phyloP scores from a whole-genome alignment of 2,888 invertebrate species.

The Hirtodrosophila cameraria region DNA sequence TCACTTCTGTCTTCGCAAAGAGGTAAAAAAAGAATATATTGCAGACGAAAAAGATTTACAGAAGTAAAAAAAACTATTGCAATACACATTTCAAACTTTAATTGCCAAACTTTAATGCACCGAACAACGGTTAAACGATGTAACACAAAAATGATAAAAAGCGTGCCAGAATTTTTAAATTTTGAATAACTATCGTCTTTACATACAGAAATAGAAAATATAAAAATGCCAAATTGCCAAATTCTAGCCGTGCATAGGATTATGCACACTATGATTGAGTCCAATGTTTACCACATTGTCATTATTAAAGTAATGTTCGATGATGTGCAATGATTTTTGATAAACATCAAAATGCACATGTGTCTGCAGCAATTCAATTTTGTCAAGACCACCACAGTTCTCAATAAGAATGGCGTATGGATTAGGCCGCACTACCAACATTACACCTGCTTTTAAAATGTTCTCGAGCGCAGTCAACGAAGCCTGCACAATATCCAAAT shows the following conservation, averaged over 20 bases:
- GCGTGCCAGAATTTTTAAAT: too few species aligned
- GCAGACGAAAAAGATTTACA: too few species aligned
- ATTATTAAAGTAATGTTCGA: constrained; percentile 97
- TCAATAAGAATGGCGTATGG: constrained; percentile 96
- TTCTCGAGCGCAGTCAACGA: constrained; percentile 98
- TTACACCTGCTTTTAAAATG: constrained; percentile 95
- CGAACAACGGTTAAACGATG: too few species aligned
- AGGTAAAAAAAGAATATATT: too few species aligned
- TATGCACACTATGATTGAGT: constrained; percentile 14
- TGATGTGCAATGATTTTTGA: constrained; percentile 98
- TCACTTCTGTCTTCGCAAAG: too few species aligned
- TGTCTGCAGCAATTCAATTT: constrained; percentile 98
- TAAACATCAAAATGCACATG: constrained; percentile 99
- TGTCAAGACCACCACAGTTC: constrained; percentile 98
- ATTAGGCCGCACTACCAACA: constrained; percentile 91
- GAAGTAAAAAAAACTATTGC: too few species aligned
- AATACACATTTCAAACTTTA: too few species aligned
- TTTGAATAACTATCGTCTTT: too few species aligned
- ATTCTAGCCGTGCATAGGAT: constrained; percentile 26
- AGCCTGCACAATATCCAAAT: constrained; percentile 97
- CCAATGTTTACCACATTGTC: constrained; percentile 86
- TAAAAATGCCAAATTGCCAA: too few species aligned
- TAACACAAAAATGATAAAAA: too few species aligned
- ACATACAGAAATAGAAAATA: too few species aligned
- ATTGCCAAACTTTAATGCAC: too few species aligned